Base-by-base conservation (phyloP, 2,888 invertebrate species). In the Eledone cirrhosa region DNA sequence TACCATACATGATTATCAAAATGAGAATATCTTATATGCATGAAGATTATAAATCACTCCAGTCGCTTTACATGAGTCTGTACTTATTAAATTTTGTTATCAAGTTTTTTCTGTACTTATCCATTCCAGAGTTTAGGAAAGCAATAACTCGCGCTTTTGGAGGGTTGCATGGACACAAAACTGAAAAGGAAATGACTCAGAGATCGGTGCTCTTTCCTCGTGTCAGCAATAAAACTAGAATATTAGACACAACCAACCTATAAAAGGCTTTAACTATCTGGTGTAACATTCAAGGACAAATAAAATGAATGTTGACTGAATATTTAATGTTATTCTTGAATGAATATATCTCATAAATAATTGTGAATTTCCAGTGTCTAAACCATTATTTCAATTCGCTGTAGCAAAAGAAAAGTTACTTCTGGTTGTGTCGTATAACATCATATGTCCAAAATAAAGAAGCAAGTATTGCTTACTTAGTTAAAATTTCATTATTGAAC, bases 61-160 rank as follows among this genome's bases (percentile, higher is more conserved):
- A 47, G 27, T 24, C 47, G n/a, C 76, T 76, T 2, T 76, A 47
- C 48, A 19, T 24, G 16, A 47, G 48, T 5, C 47, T 76, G 1
- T 76, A 76, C 24, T 48, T 76, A 22, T 47, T 76, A 19, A 22
- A 76, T 29, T 76, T 76, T 24, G 76, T 47, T n/a, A 24, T 29
- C 22, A 76, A 76, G 29, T 76, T 76, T 27, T 76, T 76, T 8
- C n/a, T 76, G n/a, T 76, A 76, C 27, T 7, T 72, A n/a, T 72
- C 72, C 41, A 19, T 72, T 72, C 41, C 72, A 0, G 72, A 72
- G 22, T 72, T 72, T 41, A 31, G 72, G 14, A 31, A 72, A 14
- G 72, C 33, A 24, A 72, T 72, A 13, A 22, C 41, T 2, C 72
- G 31, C 2, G 72, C 72, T 0, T 72, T 72, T 19, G 72, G 72